phyloP scores from a whole-genome alignment of 64 coral and sea anemone genomes.

The Platygyra sinensis region DNA sequence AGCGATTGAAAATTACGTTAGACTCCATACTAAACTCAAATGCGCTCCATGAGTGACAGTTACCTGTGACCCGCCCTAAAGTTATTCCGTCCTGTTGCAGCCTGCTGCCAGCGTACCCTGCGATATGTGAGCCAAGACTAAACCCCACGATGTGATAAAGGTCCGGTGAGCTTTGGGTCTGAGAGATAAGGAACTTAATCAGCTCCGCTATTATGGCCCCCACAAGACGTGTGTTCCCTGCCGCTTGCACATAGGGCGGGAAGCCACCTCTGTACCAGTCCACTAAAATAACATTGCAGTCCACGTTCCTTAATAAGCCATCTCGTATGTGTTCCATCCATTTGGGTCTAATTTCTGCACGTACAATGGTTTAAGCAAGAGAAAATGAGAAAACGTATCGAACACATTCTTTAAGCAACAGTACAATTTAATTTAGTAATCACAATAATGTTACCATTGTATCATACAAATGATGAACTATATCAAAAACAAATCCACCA shows the following conservation, averaged over 20 bases:
- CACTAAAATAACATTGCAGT: slow-evolving; percentile 23
- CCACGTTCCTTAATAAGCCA: slow-evolving; percentile 1
- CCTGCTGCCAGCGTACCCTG: slow-evolving; percentile 16
- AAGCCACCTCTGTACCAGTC: slow-evolving; percentile 6
- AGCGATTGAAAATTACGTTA: too few species aligned
- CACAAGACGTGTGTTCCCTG: slow-evolving; percentile 34
- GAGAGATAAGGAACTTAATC: slow-evolving; percentile 34
- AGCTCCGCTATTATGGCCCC: slow-evolving; percentile 36
- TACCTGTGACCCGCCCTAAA: slow-evolving; percentile 33
- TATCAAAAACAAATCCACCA: too few species aligned
- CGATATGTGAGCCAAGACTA: slow-evolving; percentile 28
- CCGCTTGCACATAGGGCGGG: background rate
- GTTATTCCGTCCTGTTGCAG: background rate
- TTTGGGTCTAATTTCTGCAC: background rate
- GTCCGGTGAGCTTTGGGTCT: slow-evolving; percentile 2
- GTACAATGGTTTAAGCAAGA: background rate
- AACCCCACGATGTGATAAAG: slow-evolving; percentile 28
- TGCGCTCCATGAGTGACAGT: background rate
- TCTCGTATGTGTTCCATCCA: slow-evolving; percentile 23
- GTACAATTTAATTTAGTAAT: too few species aligned
- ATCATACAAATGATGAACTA: too few species aligned
- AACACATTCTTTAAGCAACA: too few species aligned
- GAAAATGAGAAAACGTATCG: too few species aligned
- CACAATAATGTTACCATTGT: too few species aligned
- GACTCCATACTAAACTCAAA: too few species aligned